A percentile compares a stretch with the other conserved stretches of the same genome.
Conservation (phyloP, 1,140 invertebrate genomes). For the Aethina tumida region DNA sequence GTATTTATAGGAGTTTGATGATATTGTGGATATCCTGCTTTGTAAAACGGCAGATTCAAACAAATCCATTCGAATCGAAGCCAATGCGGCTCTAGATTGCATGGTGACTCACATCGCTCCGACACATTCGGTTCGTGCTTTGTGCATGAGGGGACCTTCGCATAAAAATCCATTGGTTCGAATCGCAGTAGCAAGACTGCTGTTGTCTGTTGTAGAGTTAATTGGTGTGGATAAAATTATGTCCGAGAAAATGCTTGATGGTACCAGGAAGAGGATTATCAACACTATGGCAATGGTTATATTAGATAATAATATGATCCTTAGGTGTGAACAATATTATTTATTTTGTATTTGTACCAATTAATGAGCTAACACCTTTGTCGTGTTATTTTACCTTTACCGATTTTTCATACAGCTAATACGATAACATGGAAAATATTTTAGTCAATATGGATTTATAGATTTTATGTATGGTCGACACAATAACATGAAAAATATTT, state of each 20-base stretch:
- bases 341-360: no score
- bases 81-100: constrained; percentile 45
- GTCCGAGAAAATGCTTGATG: constrained; percentile 23
- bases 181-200: constrained; percentile 24
- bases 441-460: no score
- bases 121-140: constrained; percentile 29
- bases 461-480: no score
- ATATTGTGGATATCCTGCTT: constrained; percentile 45
- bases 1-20: constrained; percentile 50
- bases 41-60: constrained; percentile 52
- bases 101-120: constrained; percentile 46
- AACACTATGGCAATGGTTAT: constrained; percentile 24
- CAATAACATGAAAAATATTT: no score
- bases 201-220: constrained; percentile 32
- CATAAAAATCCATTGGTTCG: constrained; percentile 33
- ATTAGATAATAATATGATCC: no score
- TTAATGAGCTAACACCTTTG: no score
- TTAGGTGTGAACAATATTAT: no score
- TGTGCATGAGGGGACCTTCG: constrained; percentile 31
- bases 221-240: constrained; percentile 25
- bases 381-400: no score
- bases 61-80: constrained; percentile 54
- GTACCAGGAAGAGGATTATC: constrained; percentile 29
- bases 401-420: no score
- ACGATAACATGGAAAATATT: no score